phyloP scores from a whole-genome alignment of 35 echinoderm and acorn worm genomes.

The Diadema setosum region DNA sequence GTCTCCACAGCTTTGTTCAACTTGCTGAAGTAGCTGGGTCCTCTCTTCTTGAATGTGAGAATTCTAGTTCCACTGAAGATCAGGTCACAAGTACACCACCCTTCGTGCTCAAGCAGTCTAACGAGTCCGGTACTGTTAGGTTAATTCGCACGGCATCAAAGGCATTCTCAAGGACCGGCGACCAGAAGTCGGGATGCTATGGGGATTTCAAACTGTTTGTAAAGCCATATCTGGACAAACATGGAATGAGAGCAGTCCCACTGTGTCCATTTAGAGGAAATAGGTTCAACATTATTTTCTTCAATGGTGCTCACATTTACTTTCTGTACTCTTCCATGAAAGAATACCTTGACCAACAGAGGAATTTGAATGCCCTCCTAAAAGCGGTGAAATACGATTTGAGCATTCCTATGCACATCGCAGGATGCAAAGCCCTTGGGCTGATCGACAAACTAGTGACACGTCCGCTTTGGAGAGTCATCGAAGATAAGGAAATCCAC shows the following conservation, averaged over 20 bases:
- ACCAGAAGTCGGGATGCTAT: not conserved
- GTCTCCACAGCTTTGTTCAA: not conserved
- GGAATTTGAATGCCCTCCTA: not conserved
- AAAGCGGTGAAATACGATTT: not conserved
- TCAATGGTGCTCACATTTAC: not conserved
- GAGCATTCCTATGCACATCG: not conserved
- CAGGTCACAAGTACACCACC: not conserved
- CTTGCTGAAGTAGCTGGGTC: not conserved
- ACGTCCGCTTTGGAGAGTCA: not conserved
- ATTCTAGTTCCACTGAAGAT: not conserved
- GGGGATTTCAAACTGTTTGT: not conserved
- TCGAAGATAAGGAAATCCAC: not conserved
- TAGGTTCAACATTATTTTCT: conserved; percentile 4
- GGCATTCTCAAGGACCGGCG: not conserved
- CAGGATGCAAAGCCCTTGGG: not conserved
- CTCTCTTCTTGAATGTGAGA: not conserved
- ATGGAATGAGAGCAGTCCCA: not conserved
- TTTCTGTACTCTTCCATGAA: not conserved
- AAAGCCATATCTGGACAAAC: conserved; percentile 1
- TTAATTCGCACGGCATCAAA: not conserved
- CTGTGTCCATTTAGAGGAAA: conserved; percentile 19
- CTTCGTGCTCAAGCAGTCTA: not conserved
- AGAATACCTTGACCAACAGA: not conserved
- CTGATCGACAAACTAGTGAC: not conserved
- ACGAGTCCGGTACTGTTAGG: not conserved